Base-by-base conservation (phyloP, 1,140 invertebrate species). In the Drosophila nigromelanica region DNA sequence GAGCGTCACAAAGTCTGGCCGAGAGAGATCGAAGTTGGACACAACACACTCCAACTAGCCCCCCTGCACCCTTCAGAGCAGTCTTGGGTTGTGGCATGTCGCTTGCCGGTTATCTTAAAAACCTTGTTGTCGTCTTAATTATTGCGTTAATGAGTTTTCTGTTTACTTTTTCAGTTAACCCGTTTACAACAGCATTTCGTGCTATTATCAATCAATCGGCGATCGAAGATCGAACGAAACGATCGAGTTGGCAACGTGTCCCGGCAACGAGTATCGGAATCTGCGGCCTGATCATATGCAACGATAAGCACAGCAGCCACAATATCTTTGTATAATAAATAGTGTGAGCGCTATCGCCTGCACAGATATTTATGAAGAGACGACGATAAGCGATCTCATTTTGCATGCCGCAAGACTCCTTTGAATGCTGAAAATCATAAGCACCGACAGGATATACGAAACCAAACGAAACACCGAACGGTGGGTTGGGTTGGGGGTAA, bases 81-180 rank as follows among this genome's bases (percentile, higher is more conserved):
- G 2, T 1, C 33, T 40, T 43, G 30, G 11, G 50, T 50, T 76
- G 72, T 74, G 76, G 78, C 72, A 78, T 80, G 86, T 74, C 68
- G 67, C 5, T 76, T 73, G 86, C 58, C 61, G 74, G 83, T 89
- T 90, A 90, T 90, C 89, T 90, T 90, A 90, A 90, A 90, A 90
- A 90, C 89, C 89, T 90, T 90, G 89, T 90, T 90, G 89, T 90
- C 89, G 89, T 90, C 89, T 90, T 90, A 90, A 90, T 90, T 90
- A 90, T 89, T 90, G 89, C 89, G 89, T 90, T 90, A 90, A 90
- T 90, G 89, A 90, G 89, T 90, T 90, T 90, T 90, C 78, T 77
- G 89, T 90, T 90, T 90, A 69, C 72, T 64, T 47, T 45, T 69
- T 40, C 50, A 66, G 56, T 72, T 48, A 89, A 89, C 83, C 76